Evolutionary conservation across 2,113 vertebrate genomes (phyloP), one percentile per base, ranked within the genome.

Genomic region (Bubo bubo): DNA sequence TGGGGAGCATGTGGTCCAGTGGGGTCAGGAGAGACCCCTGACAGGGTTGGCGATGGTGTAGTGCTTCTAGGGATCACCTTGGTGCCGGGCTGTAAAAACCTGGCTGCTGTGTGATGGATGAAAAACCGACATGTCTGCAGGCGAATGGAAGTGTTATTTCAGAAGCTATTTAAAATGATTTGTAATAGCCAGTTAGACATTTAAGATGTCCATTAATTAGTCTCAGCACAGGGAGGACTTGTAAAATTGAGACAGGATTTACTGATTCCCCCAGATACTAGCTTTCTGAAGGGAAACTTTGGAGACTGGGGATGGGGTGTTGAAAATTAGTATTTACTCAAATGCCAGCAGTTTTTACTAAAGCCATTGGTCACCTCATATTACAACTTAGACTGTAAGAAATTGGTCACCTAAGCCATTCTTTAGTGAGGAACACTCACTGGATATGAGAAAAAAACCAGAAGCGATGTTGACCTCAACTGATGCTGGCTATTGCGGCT

Each of bases 181-280:
- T 93, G 89, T 91, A 70, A 55, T 8, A 58, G 62, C 35, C 2
- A 4, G 73, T 72, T 75, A 95, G 84, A 72, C 76, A 58, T 94
- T 93, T 90, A 93, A 79, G 88, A n/a, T 64, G 35, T 37, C 81
- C 77, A 62, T 85, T 96, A 87, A 96, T 95, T 95, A 91, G 73
- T 45, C 59, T 37, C 18, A 58, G 52, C 45, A 35, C 35, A n/a
- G 41, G 60, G 68, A 91, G 32, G 72, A 82, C 84, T 95, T 85
- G 77, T 90, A 90, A 97, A 95, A 95, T 63, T 71, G 86, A 92
- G 86, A 56, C 6, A 13, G 58, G 86, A 87, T 95, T 90, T 93
- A 84, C 41, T 84, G 82, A 63, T 79, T 86, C 59, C 47, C 35
- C 28, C 23, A 86, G 67, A 71, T 58, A 47, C 5, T 5, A 32